A percentile compares a stretch with the other conserved stretches of the same genome.
Conservation (phyloP, 2,113 vertebrate species). For the Sylvietta virens region DNA sequence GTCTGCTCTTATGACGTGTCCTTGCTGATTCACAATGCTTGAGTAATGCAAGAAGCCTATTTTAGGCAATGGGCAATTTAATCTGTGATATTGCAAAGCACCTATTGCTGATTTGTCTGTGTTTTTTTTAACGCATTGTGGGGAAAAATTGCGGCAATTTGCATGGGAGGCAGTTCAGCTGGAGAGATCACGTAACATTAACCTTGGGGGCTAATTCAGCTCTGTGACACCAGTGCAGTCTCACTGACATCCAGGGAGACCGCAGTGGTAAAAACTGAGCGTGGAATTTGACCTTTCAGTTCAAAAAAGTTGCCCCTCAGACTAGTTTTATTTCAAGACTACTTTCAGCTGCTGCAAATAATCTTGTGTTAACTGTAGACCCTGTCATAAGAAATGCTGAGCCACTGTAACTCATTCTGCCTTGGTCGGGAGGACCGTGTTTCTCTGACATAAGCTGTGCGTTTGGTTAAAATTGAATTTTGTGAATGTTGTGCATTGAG, state of each 20-base stretch:
- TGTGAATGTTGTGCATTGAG: background rate
- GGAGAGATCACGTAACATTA: background rate
- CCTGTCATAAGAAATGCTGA: background rate
- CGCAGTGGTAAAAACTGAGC: background rate
- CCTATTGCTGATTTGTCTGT: background rate
- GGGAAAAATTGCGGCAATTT: background rate
- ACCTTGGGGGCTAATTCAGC: background rate
- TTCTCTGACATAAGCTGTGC: background rate
- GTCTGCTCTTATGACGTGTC: background rate
- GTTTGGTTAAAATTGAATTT: background rate
- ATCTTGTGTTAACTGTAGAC: background rate
- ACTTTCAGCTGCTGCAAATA: constrained; percentile 3
- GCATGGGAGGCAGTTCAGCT: constrained; percentile 4
- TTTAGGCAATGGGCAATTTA: background rate
- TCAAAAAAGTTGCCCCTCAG: background rate
- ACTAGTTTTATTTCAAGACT: constrained; percentile 3
- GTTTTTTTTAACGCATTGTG: background rate
- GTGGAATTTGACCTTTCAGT: constrained; percentile 23
- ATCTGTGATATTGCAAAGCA: background rate
- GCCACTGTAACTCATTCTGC: background rate
- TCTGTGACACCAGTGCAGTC: background rate
- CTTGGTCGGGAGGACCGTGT: background rate
- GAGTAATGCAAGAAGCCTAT: background rate
- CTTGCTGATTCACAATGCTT: background rate
- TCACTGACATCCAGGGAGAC: background rate